Percentiles rank a stretch among this genome's conserved stretches.
Evolutionary conservation across 2,113 vertebrate genomes (phyloP).

Genomic region (Aegypius monachus): DNA sequence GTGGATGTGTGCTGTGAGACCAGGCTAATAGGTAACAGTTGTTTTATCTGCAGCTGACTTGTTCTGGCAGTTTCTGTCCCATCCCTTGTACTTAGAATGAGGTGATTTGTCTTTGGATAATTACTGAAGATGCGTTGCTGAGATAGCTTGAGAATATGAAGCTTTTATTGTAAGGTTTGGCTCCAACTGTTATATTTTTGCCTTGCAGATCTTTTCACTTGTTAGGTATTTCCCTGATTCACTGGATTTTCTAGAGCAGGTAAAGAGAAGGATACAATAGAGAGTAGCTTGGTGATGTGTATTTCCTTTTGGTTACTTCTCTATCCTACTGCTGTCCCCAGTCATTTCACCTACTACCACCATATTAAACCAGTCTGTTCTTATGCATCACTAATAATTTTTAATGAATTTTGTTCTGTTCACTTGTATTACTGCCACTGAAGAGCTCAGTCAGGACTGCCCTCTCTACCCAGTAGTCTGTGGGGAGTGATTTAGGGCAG

Average conservation of each 20-base stretch:
- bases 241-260: not conserved
- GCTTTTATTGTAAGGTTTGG: conserved; percentile 2
- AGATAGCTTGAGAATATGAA: conserved; percentile 5
- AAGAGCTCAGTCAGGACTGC: not conserved
- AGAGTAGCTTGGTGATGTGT: not conserved
- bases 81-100: conserved; percentile 3
- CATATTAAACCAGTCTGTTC: not conserved
- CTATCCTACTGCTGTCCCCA: not conserved
- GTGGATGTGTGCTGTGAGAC: not conserved
- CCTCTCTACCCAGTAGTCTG: not conserved
- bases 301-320: not conserved
- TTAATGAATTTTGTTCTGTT: not conserved
- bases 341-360: not conserved
- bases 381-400: not conserved
- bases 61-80: conserved; percentile 19
- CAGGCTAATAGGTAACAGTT: not conserved
- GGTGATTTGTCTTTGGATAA: conserved; percentile 54
- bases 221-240: not conserved
- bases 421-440: not conserved
- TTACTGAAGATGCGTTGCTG: conserved; percentile 26
- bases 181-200: not conserved
- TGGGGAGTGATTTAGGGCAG: conserved; percentile 17
- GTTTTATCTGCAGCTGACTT: not conserved
- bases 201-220: not conserved
- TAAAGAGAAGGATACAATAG: not conserved